phyloP scores from a whole-genome alignment of 2,888 invertebrate species.

The Cynaeus angustus region DNA sequence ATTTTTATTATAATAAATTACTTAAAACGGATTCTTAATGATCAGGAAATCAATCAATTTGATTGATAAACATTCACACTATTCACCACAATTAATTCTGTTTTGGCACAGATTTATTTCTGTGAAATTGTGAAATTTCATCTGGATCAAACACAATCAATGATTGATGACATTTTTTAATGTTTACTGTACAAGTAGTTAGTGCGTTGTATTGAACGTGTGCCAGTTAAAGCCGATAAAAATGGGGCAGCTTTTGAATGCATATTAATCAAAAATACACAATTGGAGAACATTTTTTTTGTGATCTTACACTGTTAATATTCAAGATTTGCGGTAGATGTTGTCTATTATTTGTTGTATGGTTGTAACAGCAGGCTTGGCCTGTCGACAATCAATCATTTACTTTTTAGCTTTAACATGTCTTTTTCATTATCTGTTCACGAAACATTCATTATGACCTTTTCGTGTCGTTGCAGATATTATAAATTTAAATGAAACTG shows the following conservation, averaged over 20 bases:
- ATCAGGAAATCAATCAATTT: slow-evolving; percentile 2
- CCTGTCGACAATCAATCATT: slow-evolving; percentile 15
- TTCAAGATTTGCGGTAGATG: background rate
- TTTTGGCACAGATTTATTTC: slow-evolving; percentile 12
- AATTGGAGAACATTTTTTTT: background rate
- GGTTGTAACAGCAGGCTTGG: background rate
- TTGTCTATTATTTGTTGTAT: slow-evolving; percentile 4
- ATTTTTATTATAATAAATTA: slow-evolving; percentile 32
- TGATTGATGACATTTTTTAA: slow-evolving; percentile 19
- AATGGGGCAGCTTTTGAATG: background rate
- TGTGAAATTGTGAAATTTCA: slow-evolving; percentile 13
- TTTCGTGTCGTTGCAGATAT: slow-evolving; percentile 4
- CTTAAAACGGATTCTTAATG: slow-evolving; percentile 15
- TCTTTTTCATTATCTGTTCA: slow-evolving; percentile 26
- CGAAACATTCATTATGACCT: slow-evolving; percentile 4
- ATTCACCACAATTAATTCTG: slow-evolving; percentile 20
- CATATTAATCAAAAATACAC: background rate
- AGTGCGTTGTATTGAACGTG: slow-evolving; percentile 6
- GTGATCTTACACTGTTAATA: background rate
- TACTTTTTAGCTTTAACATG: slow-evolving; percentile 6
- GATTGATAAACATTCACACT: background rate
- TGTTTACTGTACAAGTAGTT: background rate
- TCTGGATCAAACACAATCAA: slow-evolving; percentile 1
- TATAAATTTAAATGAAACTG: slow-evolving; percentile 13
- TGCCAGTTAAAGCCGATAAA: slow-evolving; percentile 6